phyloP scores from a whole-genome alignment of 1,140 invertebrate genomes.

The Drosophila suzukii region DNA sequence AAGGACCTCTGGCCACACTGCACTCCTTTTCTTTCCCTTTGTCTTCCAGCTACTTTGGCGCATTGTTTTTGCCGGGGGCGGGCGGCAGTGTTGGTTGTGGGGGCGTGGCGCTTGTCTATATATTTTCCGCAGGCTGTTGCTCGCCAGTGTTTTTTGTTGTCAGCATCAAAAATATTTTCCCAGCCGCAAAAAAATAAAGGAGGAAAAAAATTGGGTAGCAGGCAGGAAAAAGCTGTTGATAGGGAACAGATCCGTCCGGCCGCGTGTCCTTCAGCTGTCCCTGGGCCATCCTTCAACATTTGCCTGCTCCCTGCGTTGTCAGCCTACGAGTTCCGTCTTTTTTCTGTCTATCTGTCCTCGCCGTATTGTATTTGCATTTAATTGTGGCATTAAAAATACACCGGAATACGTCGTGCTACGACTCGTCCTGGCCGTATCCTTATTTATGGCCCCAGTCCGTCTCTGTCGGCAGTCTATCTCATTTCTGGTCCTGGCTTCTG shows the following conservation, averaged over 20 bases:
- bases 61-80: conserved; percentile 11
- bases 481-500: conserved; percentile 7
- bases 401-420: conserved; percentile 30
- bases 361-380: conserved; percentile 73
- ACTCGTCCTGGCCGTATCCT: conserved; percentile 30
- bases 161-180: conserved; percentile 70
- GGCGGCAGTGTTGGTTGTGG: conserved; percentile 20
- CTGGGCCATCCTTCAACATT: conserved; percentile 64
- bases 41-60: conserved; percentile 39
- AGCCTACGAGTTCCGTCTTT: conserved; percentile 31
- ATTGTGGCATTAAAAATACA: conserved; percentile 80
- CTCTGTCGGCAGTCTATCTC: conserved; percentile 41
- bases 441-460: conserved; percentile 61
- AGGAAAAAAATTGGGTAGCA: conserved; percentile 7
- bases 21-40: conserved; percentile 25
- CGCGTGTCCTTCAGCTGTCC: conserved; percentile 50
- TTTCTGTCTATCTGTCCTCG: conserved; percentile 30
- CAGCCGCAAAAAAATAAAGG: conserved; percentile 23
- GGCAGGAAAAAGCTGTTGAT: conserved; percentile 68
- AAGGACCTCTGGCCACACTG: conserved; percentile 14
- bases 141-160: conserved; percentile 51
- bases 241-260: conserved; percentile 30
- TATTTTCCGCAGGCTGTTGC: conserved; percentile 63
- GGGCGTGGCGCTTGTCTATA: conserved; percentile 67
- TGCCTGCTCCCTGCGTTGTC: conserved; percentile 37